Base-by-base conservation (phyloP, 1,140 invertebrate genomes). In the Caenorhabditis briggsae region DNA sequence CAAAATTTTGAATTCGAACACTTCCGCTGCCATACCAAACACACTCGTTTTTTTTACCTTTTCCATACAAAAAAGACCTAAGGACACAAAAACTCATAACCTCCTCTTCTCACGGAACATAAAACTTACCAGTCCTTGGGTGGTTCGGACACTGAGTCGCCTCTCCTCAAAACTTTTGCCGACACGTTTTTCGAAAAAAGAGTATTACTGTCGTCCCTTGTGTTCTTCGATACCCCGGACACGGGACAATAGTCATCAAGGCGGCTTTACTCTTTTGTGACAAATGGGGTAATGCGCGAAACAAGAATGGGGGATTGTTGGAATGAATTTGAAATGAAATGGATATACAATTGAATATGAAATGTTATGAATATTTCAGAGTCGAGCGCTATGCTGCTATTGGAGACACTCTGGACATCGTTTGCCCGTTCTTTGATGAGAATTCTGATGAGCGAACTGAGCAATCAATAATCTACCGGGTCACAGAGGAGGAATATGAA, bases 361-460 rank as follows among this genome's bases (percentile, higher is more conserved):
- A 46, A 70, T 7, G 5, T 58, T 14, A 46, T 70, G 0, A 41
- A 64, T 11, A 65, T 86, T 86, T 8, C 78, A 86, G 85, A 64
- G 78, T 86, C 9, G 85, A 86, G 64, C 74, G 85, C 16, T 86
- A 78, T n/a, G 85, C 85, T 20, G 85, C 85, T 1, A 86, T 86
- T 43, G 85, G 85, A 23, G 85, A 86, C 85, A 82, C 74, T 11
- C 55, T 86, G 7, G 85, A 86, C 56, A 86, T 86, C 41, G n/a
- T 59, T 18, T 86, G 85, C 25, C 85, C 85, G 14, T 70, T n/a
- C 61, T 86, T 78, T 50, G 70, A 59, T 59, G 59, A 86, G 41
- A 56, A 48, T 20, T 70, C 50, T 18, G 25, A 70, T 43, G 55
- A 55, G 41, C 64, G 48, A 9, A 86, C 85, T 2, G 85, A 86